Base-by-base conservation (phyloP, 2,113 vertebrate genomes). In the Mesoclemmys tuberculata region DNA sequence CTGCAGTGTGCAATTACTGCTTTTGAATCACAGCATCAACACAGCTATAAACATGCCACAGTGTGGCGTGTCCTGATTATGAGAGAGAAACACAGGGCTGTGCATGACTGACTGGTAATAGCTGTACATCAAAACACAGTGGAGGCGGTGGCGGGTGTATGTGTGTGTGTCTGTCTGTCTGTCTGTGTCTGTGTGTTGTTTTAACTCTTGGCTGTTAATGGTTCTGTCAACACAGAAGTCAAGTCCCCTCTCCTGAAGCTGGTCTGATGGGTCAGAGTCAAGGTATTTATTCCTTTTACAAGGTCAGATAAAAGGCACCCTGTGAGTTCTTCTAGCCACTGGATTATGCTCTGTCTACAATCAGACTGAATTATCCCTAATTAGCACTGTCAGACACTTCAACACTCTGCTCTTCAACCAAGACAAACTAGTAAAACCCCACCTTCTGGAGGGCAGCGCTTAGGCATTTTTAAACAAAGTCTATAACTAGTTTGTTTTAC, bases 341-440 rank as follows among this genome's bases (percentile, higher is more conserved):
- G 90, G 93, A 84, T 89, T 89, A 93, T 84, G 87, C 96, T 91
- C 95, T 90, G 96, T 44, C 88, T 92, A 77, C 29, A 0, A 11
- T 97, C 96, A 89, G 83, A 68, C 46, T 79, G 95, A 96, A 93
- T 96, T 96, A 95, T 77, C 92, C 88, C 93, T 96, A 97, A 97
- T 3, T 21, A 97, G 92, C 90, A 80, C 84, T 90, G 97, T 93
- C 97, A 97, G 90, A 87, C 1, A 12, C 94, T 93, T 64, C 94
- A 80, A 90, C 90, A 49, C 91, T 83, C 91, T 88, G 88, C 89
- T 93, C 24, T 90, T 94, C 93, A 91, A 75, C 38, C 82, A 2
- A 41, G 84, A 80, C 85, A 75, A 68, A 87, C 58, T 12, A 68
- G 87, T 56, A 24, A 80, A 84, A 80, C 18, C 18, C 82, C 84